A percentile compares a stretch with the other conserved stretches of the same genome.
Evolutionary conservation across 2,888 invertebrate species (phyloP).

Genomic region (Petrolisthes cinctipes): DNA sequence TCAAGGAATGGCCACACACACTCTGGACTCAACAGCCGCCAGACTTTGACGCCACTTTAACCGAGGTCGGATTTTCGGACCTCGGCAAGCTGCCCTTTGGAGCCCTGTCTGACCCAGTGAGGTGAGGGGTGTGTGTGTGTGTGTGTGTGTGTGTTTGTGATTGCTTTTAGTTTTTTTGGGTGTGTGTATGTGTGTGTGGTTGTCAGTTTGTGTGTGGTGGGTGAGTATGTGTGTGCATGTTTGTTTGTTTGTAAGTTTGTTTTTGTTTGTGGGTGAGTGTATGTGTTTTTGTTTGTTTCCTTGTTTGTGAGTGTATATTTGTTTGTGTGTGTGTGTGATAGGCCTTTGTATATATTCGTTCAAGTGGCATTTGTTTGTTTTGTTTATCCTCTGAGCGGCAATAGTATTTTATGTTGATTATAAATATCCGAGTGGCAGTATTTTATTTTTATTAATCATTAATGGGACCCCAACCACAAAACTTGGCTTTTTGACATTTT

Average conservation of each 20-base stretch:
- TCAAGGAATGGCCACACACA: slow-evolving; percentile 64
- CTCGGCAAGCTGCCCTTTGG: slow-evolving; percentile 84
- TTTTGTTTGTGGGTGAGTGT: not conserved
- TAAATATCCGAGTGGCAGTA: no score
- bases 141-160: not conserved
- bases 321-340: not conserved
- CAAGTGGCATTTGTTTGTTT: no score
- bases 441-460: not conserved
- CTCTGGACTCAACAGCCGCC: slow-evolving; percentile 65
- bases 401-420: no score
- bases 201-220: no score
- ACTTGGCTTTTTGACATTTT: no score
- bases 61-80: slow-evolving; percentile 73
- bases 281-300: not conserved
- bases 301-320: not conserved
- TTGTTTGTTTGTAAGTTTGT: not conserved
- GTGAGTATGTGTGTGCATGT: not conserved
- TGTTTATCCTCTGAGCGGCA: no score
- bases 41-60: slow-evolving; percentile 63
- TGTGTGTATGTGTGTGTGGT: not conserved
- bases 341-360: no score
- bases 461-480: not conserved
- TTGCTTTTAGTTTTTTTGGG: not conserved
- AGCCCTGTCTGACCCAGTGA: slow-evolving; percentile 82
- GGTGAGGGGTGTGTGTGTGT: slow-evolving; percentile 66